Base-by-base conservation (phyloP, 2,888 invertebrate genomes). In the Eristalinus aeneus region DNA sequence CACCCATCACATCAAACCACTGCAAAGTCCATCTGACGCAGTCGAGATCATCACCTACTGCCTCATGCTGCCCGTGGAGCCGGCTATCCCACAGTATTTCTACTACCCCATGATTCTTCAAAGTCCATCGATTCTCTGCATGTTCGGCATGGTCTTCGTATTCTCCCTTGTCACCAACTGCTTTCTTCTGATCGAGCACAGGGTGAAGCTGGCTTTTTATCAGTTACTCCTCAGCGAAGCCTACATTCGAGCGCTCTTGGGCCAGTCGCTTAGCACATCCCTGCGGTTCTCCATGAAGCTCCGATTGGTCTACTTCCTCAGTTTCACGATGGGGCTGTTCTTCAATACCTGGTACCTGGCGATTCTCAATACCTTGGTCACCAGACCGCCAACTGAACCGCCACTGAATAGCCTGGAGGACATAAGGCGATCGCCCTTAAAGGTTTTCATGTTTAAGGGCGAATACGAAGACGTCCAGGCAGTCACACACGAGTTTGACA, bases 21-120 rank as follows among this genome's bases (percentile, higher is more conserved):
- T 9, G 8, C 23, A n/a, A 0, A 60, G 68, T 5, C 34, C 58
- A 3, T 76, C 68, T 1, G 6, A 22, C 5, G 0, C 10, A 1
- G 27, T 8, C 16, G 67, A 76, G 23, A n/a, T 68, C 11, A n/a
- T 22, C 11, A 16, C 2, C 1, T 76, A 23, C 20, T 76, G 76
- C 27, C 53, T 61, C 5, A 67, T 76, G 31, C 8, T 76, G 2
- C 76, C 76, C 53, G 39, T 46, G 46, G 76, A 76, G 22, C 16
- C 67, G 1, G 53, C 10, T 4, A 11, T 76, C 20, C 76, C 76
- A 1, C 32, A 27, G 0, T 53, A 61, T 32, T 1, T 27, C 23
- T 61, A 76, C 34, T 68, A 76, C 34, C 53, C 67, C 0, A 53
- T 76, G 46, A 31, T 76, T 3, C 20, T 76, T 4, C 10, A 11